These are phyloP conservation scores for Columbina picui DNA, from an alignment of 2,113 vertebrate species.

Conservation along the genomic window DNA sequence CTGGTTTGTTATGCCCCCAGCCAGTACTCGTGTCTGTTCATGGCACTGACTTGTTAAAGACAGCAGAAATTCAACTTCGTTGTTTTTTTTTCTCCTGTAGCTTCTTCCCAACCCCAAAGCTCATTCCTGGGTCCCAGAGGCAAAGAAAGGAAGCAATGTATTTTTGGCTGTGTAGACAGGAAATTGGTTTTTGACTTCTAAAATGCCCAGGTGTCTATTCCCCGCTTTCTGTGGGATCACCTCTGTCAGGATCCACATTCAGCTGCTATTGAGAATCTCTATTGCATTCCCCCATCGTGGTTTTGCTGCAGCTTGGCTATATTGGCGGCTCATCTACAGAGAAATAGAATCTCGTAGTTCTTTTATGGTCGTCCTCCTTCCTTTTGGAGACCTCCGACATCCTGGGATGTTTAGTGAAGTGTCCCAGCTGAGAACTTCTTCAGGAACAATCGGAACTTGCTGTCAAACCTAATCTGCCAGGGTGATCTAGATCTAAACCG, in stretches of 20 bases:
- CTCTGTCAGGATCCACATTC: fast-evolving
- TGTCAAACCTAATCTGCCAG: background rate
- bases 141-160: background rate
- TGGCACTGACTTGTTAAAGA: background rate
- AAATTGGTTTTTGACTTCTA: background rate
- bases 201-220: background rate
- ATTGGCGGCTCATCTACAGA: background rate
- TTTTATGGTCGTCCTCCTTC: fast-evolving
- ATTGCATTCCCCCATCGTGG: fast-evolving
- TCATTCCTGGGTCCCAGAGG: background rate
- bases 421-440: background rate
- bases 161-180: background rate
- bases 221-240: background rate
- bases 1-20: background rate
- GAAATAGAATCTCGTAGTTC: fast-evolving
- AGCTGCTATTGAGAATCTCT: background rate
- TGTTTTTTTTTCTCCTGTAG: background rate
- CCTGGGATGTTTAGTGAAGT: background rate
- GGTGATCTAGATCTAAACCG: background rate
- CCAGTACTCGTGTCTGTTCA: background rate
- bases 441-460: background rate
- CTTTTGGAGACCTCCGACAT: background rate
- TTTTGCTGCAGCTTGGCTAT: background rate
- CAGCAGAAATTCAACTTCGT: constrained; percentile 3
- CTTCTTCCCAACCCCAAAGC: background rate